Evolutionary conservation across 2,888 invertebrate genomes (phyloP), one percentile per base, ranked within the genome.

Genomic region (Gastracanthus pulcherrimus): DNA sequence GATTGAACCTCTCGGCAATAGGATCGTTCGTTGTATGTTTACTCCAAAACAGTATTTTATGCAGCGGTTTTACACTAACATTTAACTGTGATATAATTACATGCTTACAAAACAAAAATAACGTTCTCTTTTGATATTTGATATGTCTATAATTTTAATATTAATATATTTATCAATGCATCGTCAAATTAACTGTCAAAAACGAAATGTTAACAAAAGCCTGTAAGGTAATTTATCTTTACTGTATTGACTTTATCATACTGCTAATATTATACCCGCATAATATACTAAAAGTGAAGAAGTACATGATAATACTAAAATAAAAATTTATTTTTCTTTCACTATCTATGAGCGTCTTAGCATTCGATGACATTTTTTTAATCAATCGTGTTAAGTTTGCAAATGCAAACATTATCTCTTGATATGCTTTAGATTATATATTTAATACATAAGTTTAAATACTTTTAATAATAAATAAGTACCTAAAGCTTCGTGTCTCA

Each of bases 91-190:
- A 41, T 9, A 2, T 6, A 41, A 13, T 41, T 16, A 16, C 13
- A 9, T 2, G 41, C n/a, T n/a, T n/a, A n/a, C n/a, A n/a, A n/a
- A n/a, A n/a, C 4, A 62, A 31, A 19, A 62, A 23, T 48, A 23
- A n/a, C n/a, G n/a, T n/a, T n/a, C n/a, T 23, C 45, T 62, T 66
- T 13, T n/a, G n/a, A 36, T 51, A 75, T 62, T 48, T 29, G 55
- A 76, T 76, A 76, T 67, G 23, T 58, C 23, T 51, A 23, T 16
- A 41, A 0, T 51, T 51, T 51, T 51, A 11, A 51, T 51, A 23
- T 51, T 51, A 11, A 51, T 51, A 23, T 51, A 6, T 51, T 11
- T 51, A 9, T 48, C 48, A 19, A n/a, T 5, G 48, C 19, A 48
- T 3, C 48, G n/a, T 19, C n/a, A 19, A 48, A 48, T n/a, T 48